Percentiles rank a stretch among this genome's conserved stretches.
Conservation (phyloP, 2,113 vertebrate genomes). For the Falcunculus frontatus region DNA sequence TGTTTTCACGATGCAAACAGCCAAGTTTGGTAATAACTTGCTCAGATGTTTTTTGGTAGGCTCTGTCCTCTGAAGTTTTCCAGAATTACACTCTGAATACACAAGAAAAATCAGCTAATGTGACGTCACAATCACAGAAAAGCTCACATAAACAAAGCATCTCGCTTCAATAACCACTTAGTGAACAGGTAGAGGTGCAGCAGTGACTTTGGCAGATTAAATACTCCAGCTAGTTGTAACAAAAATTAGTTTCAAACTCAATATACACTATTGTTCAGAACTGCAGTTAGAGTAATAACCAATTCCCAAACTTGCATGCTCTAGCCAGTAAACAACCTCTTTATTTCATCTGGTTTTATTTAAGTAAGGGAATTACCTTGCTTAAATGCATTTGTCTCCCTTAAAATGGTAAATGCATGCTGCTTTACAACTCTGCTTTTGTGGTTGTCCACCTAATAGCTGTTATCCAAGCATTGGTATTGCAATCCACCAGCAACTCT, state of each 20-base stretch:
- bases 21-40: background rate
- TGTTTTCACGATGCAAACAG: background rate
- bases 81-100: background rate
- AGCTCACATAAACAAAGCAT: background rate
- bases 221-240: background rate
- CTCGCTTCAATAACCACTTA: background rate
- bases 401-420: background rate
- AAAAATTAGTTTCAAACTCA: background rate
- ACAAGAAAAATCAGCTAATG: background rate
- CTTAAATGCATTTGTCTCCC: background rate
- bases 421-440: background rate
- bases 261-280: background rate
- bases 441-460: background rate
- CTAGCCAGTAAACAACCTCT: background rate
- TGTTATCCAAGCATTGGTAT: rapidly evolving
- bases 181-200: background rate
- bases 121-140: background rate
- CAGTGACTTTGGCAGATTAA: background rate
- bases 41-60: background rate
- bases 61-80: background rate
- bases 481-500: background rate
- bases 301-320: background rate
- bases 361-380: background rate
- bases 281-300: background rate
- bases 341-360: background rate